phyloP scores from a whole-genome alignment of 2,113 vertebrate species.

The Seriola dumerili region DNA sequence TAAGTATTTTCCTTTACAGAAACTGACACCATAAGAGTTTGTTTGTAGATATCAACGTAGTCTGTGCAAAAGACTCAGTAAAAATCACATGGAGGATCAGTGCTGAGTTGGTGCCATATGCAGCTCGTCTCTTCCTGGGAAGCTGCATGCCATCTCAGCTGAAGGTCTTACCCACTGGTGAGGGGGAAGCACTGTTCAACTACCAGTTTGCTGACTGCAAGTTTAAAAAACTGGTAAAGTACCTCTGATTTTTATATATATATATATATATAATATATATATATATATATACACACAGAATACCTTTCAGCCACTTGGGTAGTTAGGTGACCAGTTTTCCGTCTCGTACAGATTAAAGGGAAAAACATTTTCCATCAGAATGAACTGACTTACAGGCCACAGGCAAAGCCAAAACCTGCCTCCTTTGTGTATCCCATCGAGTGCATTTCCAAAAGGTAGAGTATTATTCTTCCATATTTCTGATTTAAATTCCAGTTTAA shows the following conservation, averaged over 20 bases:
- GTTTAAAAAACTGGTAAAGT: slow-evolving; percentile 74
- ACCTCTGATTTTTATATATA: too few relatives aligned
- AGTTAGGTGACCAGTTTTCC: neutral
- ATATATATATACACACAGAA: too few relatives aligned
- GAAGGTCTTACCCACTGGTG: slow-evolving; percentile 38
- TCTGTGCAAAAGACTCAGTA: slow-evolving; percentile 52
- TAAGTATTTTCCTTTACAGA: neutral
- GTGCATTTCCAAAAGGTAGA: slow-evolving; percentile 75
- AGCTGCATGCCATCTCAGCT: slow-evolving; percentile 70
- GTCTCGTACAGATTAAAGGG: slow-evolving; percentile 67
- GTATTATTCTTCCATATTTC: neutral
- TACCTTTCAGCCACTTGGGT: fast-evolving
- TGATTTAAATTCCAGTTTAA: neutral
- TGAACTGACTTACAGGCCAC: slow-evolving; percentile 73
- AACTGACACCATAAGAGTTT: fast-evolving
- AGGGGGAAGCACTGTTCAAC: slow-evolving; percentile 62
- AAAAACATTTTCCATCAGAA: slow-evolving; percentile 71
- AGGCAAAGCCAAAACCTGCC: slow-evolving; percentile 43
- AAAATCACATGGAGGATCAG: slow-evolving; percentile 70
- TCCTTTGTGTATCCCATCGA: slow-evolving; percentile 57
- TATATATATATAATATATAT: too few relatives aligned
- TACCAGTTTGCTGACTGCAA: slow-evolving; percentile 65
- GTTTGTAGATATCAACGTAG: slow-evolving; percentile 69
- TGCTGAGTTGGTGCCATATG: slow-evolving; percentile 35
- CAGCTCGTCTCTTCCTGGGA: slow-evolving; percentile 80